Conservation (phyloP, 2,888 invertebrate genomes). For the Tachina grossa region DNA sequence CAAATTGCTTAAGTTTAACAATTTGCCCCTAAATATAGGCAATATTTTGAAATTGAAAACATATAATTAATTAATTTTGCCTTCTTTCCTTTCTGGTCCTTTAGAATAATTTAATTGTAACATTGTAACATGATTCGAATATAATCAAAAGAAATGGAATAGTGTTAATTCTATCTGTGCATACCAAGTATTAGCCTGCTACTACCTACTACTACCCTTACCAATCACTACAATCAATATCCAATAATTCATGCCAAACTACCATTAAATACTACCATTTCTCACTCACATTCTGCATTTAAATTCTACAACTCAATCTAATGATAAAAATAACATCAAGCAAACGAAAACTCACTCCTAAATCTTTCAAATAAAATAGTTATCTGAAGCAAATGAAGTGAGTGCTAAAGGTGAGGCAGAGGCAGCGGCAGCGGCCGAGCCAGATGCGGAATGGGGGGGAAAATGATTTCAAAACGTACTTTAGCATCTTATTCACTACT, state of each 20-base stretch:
- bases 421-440: neutral
- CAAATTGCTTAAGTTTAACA: neutral
- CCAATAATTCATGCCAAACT: slow-evolving; percentile 43
- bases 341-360: slow-evolving; percentile 22
- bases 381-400: slow-evolving; percentile 42
- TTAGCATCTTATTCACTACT: slow-evolving; percentile 56
- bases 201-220: too few species aligned
- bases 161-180: neutral
- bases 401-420: neutral
- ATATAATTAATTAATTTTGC: neutral
- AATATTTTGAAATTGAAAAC: neutral
- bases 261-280: slow-evolving; percentile 27
- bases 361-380: slow-evolving; percentile 28
- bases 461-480: slow-evolving; percentile 53
- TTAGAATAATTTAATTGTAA: neutral
- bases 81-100: neutral
- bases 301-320: slow-evolving; percentile 50
- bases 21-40: neutral
- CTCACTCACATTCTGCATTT: slow-evolving; percentile 8
- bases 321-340: slow-evolving; percentile 48
- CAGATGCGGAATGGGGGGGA: neutral
- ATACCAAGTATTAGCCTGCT: neutral
- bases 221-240: slow-evolving; percentile 39
- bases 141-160: neutral
- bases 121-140: neutral